Base-by-base conservation (phyloP, 2,888 invertebrate genomes). In the Colletes collaris region DNA sequence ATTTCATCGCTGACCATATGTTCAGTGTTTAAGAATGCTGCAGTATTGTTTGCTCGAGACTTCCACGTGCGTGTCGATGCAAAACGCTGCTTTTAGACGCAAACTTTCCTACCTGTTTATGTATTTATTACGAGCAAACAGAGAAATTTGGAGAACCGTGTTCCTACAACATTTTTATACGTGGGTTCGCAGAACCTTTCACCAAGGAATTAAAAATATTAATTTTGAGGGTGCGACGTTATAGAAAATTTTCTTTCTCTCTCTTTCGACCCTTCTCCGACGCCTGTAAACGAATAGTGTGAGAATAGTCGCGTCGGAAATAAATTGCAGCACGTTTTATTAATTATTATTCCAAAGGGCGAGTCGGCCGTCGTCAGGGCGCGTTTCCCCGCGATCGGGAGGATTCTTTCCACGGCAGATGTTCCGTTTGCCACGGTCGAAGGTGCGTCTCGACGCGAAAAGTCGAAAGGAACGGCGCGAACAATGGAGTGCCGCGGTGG, bases 381-480 rank as follows among this genome's bases (percentile, higher is more conserved):
- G 27, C 27, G 27, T 27, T 27, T 27, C 27, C 27, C 27, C 27
- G 53, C 52, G 40, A 40, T 50, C 16, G 27, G 35, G 27, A 19
- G 58, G 58, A 63, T 77, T 76, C 63, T 75, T 75, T 64, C 37
- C 37, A 11, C 63, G 6, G 59, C 77, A 78, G 77, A 68, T 78
- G 77, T 35, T 64, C 40, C 62, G 69, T 66, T 66, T 67, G 79
- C 73, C 63, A 73, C 60, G 62, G 72, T 11, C 53, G 60, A 68
- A 60, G 70, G 37, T 65, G 40, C 76, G 52, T 60, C 19, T 53
- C 46, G 52, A 58, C 64, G 64, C 69, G 79, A 73, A 80, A 80
- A 68, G 73, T 75, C 84, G 85, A 86, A 87, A 88, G 85, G 77
- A 89, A 83, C 79, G 81, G 84, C 76, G 85, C 81, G 86, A 85